Percentiles rank a stretch among this genome's conserved stretches.
These are phyloP conservation scores for Candidula unifasciata DNA, from an alignment of 2,888 invertebrate genomes.

Conservation along the genomic window DNA sequence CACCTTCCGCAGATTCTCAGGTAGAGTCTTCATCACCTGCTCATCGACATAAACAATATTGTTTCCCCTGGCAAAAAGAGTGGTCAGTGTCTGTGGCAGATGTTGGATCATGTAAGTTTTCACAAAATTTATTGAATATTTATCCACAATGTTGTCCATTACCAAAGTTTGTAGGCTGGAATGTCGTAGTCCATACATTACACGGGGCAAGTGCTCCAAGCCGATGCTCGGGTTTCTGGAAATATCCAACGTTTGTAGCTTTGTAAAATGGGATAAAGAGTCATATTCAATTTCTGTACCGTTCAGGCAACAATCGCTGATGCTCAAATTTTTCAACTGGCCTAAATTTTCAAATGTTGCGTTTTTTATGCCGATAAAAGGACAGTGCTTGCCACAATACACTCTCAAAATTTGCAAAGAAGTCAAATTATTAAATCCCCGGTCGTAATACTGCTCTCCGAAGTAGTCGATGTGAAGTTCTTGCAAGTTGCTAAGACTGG, in stretches of 20 bases:
- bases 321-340: neutral
- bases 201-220: neutral
- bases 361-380: neutral
- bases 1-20: neutral
- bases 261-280: neutral
- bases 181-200: neutral
- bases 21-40: neutral
- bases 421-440: slow-evolving; percentile 6
- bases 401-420: neutral
- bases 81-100: neutral
- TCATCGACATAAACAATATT: neutral
- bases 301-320: neutral
- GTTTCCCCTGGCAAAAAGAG: neutral
- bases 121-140: neutral
- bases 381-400: neutral
- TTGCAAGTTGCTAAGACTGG: neutral
- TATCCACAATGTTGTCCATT: neutral
- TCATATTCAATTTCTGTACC: neutral
- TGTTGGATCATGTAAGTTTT: neutral
- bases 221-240: neutral
- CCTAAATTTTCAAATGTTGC: slow-evolving; percentile 6
- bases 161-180: neutral
- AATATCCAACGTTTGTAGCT: neutral
- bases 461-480: neutral
- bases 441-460: neutral